phyloP scores from a whole-genome alignment of 2,113 vertebrate genomes.

The Spilogale gracilis region DNA sequence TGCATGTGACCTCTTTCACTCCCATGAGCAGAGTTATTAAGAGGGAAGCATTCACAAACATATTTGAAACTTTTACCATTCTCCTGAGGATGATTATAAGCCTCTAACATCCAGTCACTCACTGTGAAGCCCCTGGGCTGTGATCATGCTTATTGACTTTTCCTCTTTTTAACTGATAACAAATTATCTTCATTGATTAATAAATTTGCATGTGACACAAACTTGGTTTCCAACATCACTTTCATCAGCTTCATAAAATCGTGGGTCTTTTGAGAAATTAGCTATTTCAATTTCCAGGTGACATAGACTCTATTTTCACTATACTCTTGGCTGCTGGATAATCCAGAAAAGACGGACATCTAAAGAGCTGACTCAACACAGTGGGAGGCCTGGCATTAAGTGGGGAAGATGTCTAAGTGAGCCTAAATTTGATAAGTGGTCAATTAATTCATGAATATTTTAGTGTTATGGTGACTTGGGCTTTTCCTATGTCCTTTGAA shows the following conservation, averaged over 20 bases:
- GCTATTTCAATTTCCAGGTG: neutral
- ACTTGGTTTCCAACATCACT: neutral
- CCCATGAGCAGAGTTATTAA: neutral
- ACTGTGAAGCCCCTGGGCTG: neutral
- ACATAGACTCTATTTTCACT: neutral
- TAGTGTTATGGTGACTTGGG: neutral
- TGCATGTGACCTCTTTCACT: neutral
- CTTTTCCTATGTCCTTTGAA: constrained; percentile 56
- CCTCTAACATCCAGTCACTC: neutral
- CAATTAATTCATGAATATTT: constrained; percentile 13
- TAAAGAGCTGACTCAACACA: neutral
- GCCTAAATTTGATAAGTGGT: constrained; percentile 2
- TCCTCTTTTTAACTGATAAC: constrained; percentile 43
- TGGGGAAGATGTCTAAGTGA: neutral
- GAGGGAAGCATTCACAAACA: neutral
- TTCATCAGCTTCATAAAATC: constrained; percentile 7
- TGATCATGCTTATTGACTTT: neutral
- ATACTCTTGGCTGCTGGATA: neutral
- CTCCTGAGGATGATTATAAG: neutral
- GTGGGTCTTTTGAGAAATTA: neutral
- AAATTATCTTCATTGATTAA: constrained; percentile 27
- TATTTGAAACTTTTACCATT: neutral
- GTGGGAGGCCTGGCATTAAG: neutral
- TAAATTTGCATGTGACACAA: constrained; percentile 6
- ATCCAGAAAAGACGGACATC: neutral